Conservation (phyloP, 2,888 invertebrate genomes). For the Cheilosia vulpina region DNA sequence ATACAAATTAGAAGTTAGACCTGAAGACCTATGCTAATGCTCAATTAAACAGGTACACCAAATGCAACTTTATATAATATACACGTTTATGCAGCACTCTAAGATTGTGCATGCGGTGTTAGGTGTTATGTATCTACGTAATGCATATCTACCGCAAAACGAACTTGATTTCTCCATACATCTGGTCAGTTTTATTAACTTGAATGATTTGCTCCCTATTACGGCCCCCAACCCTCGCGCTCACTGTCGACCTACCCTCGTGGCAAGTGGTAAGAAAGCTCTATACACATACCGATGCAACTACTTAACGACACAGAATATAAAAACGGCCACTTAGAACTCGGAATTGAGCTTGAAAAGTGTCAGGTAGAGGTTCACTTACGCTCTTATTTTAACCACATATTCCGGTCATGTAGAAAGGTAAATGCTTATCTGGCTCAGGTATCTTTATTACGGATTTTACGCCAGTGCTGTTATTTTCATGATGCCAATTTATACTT, state of each 20-base stretch:
- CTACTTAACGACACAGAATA: constrained; percentile 3
- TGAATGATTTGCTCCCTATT: constrained; percentile 36
- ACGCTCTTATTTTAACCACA: background rate
- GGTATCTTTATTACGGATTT: constrained; percentile 54
- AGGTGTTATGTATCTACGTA: constrained; percentile 32
- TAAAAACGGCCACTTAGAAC: constrained; percentile 38
- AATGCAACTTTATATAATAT: constrained; percentile 1
- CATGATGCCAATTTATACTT: constrained; percentile 22
- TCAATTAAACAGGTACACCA: constrained; percentile 21
- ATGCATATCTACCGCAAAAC: constrained; percentile 49
- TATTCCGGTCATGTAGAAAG: constrained; percentile 61
- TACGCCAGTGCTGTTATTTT: constrained; percentile 33
- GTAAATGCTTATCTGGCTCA: constrained; percentile 46
- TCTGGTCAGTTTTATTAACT: constrained; percentile 58
- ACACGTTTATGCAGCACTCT: constrained; percentile 12
- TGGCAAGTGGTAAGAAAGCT: constrained; percentile 45
- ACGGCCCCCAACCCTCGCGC: constrained; percentile 20
- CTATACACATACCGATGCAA: constrained; percentile 36
- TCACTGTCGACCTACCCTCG: background rate
- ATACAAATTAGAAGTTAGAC: constrained; percentile 29
- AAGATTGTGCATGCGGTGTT: constrained; percentile 44
- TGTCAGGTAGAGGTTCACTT: constrained; percentile 27
- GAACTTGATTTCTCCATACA: constrained; percentile 66
- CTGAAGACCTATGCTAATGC: constrained; percentile 52
- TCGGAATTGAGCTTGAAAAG: constrained; percentile 49